A percentile compares a stretch with the other conserved stretches of the same genome.
Evolutionary conservation across 2,888 invertebrate species (phyloP).

Genomic region (Cyrtodaria siliqua): DNA sequence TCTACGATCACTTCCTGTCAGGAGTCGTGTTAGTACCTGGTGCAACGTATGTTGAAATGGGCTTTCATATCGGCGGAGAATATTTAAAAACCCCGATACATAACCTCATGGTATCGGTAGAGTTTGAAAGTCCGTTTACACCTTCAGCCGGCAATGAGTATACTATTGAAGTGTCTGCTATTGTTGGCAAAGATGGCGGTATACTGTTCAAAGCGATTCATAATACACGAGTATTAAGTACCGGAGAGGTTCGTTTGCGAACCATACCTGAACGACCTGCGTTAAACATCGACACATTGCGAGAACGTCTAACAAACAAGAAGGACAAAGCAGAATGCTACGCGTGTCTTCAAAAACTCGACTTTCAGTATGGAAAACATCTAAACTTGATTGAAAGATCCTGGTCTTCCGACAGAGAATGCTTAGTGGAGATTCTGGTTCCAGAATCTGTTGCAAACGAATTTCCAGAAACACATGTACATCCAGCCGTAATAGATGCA

Average conservation of each 20-base stretch:
- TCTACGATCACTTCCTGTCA: constrained; percentile 22
- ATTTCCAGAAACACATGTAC: not conserved
- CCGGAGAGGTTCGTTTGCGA: not conserved
- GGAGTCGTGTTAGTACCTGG: constrained; percentile 14
- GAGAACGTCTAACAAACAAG: no score
- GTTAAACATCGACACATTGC: no score
- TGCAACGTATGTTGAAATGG: constrained; percentile 14
- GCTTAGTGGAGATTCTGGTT: not conserved
- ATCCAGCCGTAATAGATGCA: not conserved
- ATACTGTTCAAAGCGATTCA: not conserved
- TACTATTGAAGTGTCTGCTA: not conserved
- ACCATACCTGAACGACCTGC: not conserved
- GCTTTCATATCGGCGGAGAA: constrained; percentile 2
- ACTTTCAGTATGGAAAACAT: constrained; percentile 12
- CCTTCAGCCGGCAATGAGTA: not conserved
- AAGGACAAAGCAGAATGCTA: not conserved
- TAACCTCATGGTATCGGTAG: not conserved
- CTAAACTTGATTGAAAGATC: constrained; percentile 6
- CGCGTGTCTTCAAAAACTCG: not conserved
- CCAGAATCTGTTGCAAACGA: not conserved
- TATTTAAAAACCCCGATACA: not conserved
- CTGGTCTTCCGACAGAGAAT: not conserved
- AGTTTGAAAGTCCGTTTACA: constrained; percentile 10
- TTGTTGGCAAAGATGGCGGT: not conserved
- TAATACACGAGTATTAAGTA: not conserved